Evolutionary conservation across 2,797 vertebrate genomes (phyloP).

Genomic region (Etheostoma perlongum): DNA sequence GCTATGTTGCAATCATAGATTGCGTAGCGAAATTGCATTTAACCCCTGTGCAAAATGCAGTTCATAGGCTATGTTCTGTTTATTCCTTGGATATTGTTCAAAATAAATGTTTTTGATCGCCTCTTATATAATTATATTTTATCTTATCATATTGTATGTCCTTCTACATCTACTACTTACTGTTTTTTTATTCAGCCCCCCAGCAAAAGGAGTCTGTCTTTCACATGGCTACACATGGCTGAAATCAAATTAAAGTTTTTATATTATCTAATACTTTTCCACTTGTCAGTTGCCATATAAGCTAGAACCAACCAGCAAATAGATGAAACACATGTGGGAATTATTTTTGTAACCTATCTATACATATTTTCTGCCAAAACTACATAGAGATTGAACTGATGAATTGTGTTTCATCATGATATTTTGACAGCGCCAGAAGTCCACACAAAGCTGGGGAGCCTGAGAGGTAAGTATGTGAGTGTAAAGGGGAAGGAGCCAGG

Average conservation of each 20-base stretch:
- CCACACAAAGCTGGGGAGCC: slow-evolving; percentile 72
- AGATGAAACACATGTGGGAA: not conserved
- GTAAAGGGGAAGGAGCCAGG: slow-evolving; percentile 77
- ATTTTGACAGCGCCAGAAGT: slow-evolving; percentile 65
- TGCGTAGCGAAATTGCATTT: not conserved
- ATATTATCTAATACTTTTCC: not conserved
- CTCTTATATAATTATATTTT: too few species aligned
- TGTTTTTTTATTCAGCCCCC: too few species aligned
- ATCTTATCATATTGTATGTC: too few species aligned
- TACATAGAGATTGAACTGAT: not conserved
- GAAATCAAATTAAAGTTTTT: not conserved
- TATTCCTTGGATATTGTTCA: too few species aligned
- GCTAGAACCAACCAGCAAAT: not conserved
- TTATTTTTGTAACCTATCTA: not conserved
- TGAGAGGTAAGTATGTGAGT: slow-evolving; percentile 74
- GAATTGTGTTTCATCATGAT: not conserved
- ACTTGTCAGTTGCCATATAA: not conserved
- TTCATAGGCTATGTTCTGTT: too few species aligned
- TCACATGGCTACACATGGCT: not conserved
- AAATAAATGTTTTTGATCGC: too few species aligned
- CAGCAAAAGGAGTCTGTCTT: too few species aligned
- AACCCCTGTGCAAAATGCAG: too few species aligned
- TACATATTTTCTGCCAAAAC: not conserved
- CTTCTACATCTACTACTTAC: too few species aligned
- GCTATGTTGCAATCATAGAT: not conserved